Percentiles rank a stretch among this genome's conserved stretches.
These are phyloP conservation scores for Syrista parreyssii DNA, from an alignment of 2,888 invertebrate genomes.

Conservation along the genomic window DNA sequence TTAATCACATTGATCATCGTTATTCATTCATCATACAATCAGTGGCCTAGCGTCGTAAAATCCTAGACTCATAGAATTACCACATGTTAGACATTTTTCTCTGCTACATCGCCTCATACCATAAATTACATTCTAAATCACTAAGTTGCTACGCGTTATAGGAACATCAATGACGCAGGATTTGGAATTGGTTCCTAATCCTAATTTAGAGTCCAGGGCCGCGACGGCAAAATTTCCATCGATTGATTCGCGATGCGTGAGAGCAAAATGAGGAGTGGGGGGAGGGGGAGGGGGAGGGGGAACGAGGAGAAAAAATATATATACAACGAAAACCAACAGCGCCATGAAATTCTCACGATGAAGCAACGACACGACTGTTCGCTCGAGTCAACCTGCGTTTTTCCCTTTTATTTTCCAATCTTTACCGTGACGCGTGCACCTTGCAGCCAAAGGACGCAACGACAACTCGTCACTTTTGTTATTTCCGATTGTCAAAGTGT, in stretches of 20 bases:
- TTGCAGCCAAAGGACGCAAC: background rate
- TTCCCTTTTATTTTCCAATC: background rate
- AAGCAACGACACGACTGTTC: background rate
- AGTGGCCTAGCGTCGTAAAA: background rate
- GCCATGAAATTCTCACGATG: background rate
- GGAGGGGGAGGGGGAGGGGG: background rate
- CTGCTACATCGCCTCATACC: conserved; percentile 18
- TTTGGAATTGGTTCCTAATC: background rate
- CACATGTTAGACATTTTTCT: conserved; percentile 38
- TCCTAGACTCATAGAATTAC: background rate
- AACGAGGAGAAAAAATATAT: background rate
- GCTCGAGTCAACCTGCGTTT: background rate
- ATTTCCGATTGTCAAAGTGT: background rate
- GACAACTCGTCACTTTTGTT: background rate
- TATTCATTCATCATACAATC: background rate
- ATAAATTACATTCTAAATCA: conserved; percentile 15
- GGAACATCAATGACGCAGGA: background rate
- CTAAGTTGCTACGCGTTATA: background rate
- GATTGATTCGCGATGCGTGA: background rate
- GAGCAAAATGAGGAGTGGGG: background rate
- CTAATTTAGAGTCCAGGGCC: background rate
- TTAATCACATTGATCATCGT: background rate
- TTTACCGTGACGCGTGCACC: background rate
- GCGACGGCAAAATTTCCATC: background rate
- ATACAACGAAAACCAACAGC: background rate